Percentiles rank a stretch among this genome's conserved stretches.
phyloP scores from a whole-genome alignment of 2,113 vertebrate species.

The Bos indicus region DNA sequence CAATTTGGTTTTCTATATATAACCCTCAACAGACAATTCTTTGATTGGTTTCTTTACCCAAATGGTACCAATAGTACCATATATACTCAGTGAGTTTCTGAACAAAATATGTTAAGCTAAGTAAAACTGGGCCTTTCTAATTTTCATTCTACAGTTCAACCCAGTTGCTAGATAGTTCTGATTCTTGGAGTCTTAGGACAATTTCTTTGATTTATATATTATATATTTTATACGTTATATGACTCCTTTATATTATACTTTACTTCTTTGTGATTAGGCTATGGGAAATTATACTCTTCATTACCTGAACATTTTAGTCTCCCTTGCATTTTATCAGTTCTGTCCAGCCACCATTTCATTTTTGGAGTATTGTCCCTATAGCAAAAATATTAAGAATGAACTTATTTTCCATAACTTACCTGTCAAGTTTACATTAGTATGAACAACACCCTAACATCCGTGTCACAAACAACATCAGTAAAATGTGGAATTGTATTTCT shows the following conservation, averaged over 20 bases:
- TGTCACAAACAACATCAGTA: background rate
- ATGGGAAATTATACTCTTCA: background rate
- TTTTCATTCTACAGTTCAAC: background rate
- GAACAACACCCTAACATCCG: background rate
- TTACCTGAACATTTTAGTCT: background rate
- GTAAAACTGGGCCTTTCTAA: background rate
- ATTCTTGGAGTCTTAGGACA: background rate
- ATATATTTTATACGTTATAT: background rate
- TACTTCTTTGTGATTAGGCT: background rate
- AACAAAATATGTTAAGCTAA: background rate
- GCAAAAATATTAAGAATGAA: background rate
- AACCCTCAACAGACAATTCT: background rate
- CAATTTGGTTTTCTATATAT: background rate
- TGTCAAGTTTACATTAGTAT: background rate
- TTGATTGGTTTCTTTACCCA: background rate
- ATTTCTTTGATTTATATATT: background rate
- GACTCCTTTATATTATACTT: background rate
- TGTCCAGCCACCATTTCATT: background rate
- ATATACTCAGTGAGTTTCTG: background rate
- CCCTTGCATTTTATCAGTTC: background rate
- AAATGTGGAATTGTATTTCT: background rate
- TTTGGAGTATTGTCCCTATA: background rate
- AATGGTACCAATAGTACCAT: background rate
- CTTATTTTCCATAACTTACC: background rate
- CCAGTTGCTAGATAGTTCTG: background rate